Evolutionary conservation across 1,140 invertebrate genomes (phyloP).

Genomic region (Euschistus heros): DNA sequence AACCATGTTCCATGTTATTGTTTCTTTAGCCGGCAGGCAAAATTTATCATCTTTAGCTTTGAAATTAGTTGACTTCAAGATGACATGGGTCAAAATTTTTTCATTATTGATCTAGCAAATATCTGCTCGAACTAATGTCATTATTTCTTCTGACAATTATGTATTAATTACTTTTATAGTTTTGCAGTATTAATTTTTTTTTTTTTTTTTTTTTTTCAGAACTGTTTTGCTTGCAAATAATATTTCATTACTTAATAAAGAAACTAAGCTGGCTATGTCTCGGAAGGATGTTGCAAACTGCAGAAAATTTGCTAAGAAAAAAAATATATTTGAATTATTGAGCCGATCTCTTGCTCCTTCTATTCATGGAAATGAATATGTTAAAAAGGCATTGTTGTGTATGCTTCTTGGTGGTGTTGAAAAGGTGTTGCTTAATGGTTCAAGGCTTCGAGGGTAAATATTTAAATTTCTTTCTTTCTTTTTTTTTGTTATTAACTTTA

Average conservation of each 20-base stretch:
- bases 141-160: too few species aligned
- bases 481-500: neutral
- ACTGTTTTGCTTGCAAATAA: constrained; percentile 92
- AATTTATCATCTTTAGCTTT: too few species aligned
- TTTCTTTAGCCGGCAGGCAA: too few species aligned
- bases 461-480: neutral
- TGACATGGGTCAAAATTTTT: too few species aligned
- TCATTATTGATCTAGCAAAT: too few species aligned
- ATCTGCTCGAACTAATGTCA: too few species aligned
- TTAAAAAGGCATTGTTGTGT: constrained; percentile 95
- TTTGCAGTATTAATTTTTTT: neutral
- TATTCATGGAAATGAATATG: constrained; percentile 94
- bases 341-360: constrained; percentile 91
- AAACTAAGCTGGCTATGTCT: constrained; percentile 69
- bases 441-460: constrained; percentile 78
- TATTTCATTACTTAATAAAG: constrained; percentile 81
- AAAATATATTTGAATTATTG: constrained; percentile 83
- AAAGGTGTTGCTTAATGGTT: constrained; percentile 91
- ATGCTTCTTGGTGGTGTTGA: constrained; percentile 91
- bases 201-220: constrained; percentile 39
- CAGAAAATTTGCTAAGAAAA: constrained; percentile 69
- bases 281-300: constrained; percentile 83
- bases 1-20: too few species aligned
- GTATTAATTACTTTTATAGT: neutral
- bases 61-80: too few species aligned